A percentile compares a stretch with the other conserved stretches of the same genome.
Conservation (phyloP, 2,888 invertebrate species). For the Eurois occulta region DNA sequence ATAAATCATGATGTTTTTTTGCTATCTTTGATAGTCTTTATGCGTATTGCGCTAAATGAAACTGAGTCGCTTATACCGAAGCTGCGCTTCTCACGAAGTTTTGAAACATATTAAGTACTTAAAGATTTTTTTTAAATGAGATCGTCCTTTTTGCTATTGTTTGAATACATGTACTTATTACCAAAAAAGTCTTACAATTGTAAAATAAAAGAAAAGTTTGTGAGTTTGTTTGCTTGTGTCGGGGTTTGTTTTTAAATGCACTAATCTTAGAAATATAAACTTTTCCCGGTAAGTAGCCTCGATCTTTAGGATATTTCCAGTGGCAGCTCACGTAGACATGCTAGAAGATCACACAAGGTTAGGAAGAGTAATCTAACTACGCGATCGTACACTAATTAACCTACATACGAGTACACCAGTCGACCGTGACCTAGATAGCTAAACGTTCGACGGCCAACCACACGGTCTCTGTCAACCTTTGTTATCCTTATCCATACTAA, state of each 20-base stretch:
- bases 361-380: not conserved
- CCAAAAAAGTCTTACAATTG: not conserved
- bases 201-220: not conserved
- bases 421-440: not conserved
- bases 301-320: not conserved
- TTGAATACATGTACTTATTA: not conserved
- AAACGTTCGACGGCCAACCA: not conserved
- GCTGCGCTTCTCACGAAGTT: not conserved
- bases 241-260: not conserved
- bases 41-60: not conserved
- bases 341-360: not conserved
- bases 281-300: not conserved
- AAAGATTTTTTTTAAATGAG: not conserved
- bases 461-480: not conserved
- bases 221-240: not conserved
- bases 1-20: not conserved
- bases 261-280: not conserved
- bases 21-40: not conserved
- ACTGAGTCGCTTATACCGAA: not conserved
- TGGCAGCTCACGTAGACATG: not conserved
- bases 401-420: not conserved
- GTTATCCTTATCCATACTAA: not conserved
- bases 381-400: slow-evolving; percentile 11
- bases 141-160: not conserved
- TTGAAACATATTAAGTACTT: not conserved